A percentile compares a stretch with the other conserved stretches of the same genome.
These are phyloP conservation scores for Capromys pilorides DNA, from an alignment of 2,797 vertebrate species.

Conservation along the genomic window DNA sequence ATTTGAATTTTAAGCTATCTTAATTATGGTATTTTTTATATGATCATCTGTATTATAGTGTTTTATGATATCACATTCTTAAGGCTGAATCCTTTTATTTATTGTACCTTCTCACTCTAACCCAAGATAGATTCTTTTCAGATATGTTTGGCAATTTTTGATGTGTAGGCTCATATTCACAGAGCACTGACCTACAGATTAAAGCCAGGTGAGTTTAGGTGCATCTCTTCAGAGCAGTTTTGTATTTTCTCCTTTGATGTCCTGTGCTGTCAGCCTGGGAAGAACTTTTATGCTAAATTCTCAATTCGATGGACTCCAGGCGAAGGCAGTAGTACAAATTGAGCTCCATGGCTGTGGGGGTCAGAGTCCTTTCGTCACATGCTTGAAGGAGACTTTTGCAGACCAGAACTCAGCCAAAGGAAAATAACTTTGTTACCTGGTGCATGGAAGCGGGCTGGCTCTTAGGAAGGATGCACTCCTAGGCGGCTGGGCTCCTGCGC, in stretches of 20 bases:
- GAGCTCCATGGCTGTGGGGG: background rate
- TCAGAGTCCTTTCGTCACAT: background rate
- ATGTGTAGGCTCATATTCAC: conserved; percentile 41
- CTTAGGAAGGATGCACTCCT: background rate
- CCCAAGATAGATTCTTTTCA: conserved; percentile 33
- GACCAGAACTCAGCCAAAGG: background rate
- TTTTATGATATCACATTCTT: background rate
- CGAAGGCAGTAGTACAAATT: background rate
- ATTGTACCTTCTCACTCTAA: background rate
- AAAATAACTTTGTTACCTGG: background rate
- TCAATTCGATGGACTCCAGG: background rate
- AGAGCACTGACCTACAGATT: background rate
- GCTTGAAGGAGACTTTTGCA: conserved; percentile 27
- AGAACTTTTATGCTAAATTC: conserved; percentile 42
- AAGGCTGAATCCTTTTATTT: background rate
- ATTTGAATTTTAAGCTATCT: conserved; percentile 33
- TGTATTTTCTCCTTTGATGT: conserved; percentile 34
- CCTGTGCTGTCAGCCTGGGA: background rate
- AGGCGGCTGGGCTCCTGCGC: background rate
- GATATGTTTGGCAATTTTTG: background rate
- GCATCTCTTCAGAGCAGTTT: conserved; percentile 17
- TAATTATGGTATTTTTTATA: conserved; percentile 17
- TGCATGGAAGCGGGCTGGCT: background rate
- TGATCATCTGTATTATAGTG: background rate
- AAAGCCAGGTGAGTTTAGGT: background rate